Evolutionary conservation across 2,797 vertebrate species (phyloP).

Genomic region (Chelon auratus): DNA sequence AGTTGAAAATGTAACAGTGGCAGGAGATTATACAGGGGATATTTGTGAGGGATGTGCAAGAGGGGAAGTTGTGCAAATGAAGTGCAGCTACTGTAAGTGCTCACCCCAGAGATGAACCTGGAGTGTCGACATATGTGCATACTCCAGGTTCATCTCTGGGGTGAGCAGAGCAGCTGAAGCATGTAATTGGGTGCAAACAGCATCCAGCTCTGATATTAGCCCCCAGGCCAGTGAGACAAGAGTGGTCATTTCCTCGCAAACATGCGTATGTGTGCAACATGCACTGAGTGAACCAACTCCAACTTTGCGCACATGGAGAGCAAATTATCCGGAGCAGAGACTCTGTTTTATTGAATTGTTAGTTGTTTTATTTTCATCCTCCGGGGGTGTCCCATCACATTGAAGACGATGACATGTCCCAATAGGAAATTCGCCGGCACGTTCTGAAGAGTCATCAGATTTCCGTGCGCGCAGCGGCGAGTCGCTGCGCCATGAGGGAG

Average conservation of each 20-base stretch:
- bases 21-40: not conserved
- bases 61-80: not conserved
- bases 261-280: not conserved
- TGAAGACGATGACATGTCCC: constrained; percentile 16
- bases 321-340: not conserved
- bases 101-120: constrained; percentile 27
- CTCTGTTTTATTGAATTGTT: not conserved
- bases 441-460: constrained; percentile 48
- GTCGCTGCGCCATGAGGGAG: constrained; percentile 34
- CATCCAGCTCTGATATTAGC: constrained; percentile 29
- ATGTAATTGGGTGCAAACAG: constrained; percentile 26
- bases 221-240: constrained; percentile 27
- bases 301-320: constrained; percentile 48
- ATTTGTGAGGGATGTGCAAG: no score
- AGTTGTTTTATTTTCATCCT: not conserved
- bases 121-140: not conserved
- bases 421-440: constrained; percentile 27
- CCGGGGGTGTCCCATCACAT: not conserved
- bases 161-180: constrained; percentile 37
- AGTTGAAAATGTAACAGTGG: not conserved
- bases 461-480: constrained; percentile 43
- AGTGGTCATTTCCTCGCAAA: constrained; percentile 31
- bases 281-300: constrained; percentile 41
- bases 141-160: constrained; percentile 20
- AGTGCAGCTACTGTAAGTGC: not conserved